Evolutionary conservation across 2,888 invertebrate species (phyloP).

Genomic region (Philaethria dido): DNA sequence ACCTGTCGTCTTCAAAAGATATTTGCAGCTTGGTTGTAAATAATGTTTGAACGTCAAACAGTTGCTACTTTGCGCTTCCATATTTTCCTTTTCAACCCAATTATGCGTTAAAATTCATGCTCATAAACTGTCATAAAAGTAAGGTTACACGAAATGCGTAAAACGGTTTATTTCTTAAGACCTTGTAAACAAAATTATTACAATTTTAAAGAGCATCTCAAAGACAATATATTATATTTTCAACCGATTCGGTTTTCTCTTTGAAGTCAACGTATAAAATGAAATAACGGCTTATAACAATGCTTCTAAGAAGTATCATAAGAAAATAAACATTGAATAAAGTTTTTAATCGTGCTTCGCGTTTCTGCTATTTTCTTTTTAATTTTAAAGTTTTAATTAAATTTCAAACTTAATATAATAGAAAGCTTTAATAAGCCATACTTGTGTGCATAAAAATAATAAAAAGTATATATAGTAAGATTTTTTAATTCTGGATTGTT

Average conservation of each 20-base stretch:
- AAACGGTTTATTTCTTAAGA: conserved; percentile 11
- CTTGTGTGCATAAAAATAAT: neutral
- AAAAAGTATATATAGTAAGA: no score
- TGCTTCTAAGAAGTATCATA: neutral
- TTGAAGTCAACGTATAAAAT: conserved; percentile 3
- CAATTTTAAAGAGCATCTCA: conserved; percentile 17
- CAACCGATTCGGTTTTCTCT: conserved; percentile 10
- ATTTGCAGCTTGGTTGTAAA: neutral
- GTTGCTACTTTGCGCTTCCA: conserved; percentile 3
- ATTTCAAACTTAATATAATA: neutral
- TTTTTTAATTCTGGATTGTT: no score
- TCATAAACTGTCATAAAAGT: conserved; percentile 24
- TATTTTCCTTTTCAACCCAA: conserved; percentile 23
- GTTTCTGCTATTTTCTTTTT: neutral
- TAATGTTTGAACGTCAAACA: conserved; percentile 13
- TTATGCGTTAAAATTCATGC: neutral
- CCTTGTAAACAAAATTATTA: conserved; percentile 21
- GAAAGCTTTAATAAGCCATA: neutral
- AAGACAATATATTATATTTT: conserved; percentile 14
- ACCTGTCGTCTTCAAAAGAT: neutral
- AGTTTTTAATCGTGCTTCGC: neutral
- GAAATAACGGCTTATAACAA: conserved; percentile 13
- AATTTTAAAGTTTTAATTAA: neutral
- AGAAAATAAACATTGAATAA: conserved; percentile 3
- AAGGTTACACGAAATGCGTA: conserved; percentile 11